Conservation (phyloP, 2,113 vertebrate species). For the Salminus brasiliensis region DNA sequence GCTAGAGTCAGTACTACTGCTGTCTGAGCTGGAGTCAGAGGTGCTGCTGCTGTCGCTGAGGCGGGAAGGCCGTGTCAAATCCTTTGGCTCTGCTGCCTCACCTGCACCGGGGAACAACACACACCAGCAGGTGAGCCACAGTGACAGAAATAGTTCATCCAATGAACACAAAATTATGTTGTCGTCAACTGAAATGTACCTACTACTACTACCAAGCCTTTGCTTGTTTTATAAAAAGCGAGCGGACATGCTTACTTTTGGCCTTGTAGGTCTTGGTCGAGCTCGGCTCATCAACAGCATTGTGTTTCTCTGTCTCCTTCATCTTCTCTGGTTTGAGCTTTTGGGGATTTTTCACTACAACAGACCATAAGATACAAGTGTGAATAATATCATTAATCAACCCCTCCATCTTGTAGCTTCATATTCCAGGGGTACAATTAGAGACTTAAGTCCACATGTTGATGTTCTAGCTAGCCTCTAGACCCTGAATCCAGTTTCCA, state of each 20-base stretch:
- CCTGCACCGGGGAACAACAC: slow-evolving; percentile 56
- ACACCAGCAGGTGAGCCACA: not conserved
- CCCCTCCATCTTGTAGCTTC: not conserved
- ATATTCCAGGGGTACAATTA: too few relatives aligned
- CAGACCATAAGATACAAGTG: not conserved
- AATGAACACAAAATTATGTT: not conserved
- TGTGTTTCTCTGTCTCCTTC: slow-evolving; percentile 68
- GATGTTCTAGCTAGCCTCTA: too few relatives aligned
- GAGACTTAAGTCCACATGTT: too few relatives aligned
- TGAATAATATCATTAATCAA: not conserved
- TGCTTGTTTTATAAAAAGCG: not conserved
- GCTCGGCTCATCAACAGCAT: slow-evolving; percentile 68
- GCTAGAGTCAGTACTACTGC: slow-evolving; percentile 72
- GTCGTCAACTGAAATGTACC: not conserved
- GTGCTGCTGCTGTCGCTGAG: slow-evolving; percentile 75
- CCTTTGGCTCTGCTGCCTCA: slow-evolving; percentile 45
- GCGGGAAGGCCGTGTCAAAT: slow-evolving; percentile 54
- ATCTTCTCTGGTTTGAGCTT: slow-evolving; percentile 70
- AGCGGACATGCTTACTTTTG: slow-evolving; percentile 64
- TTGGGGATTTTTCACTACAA: slow-evolving; percentile 64
- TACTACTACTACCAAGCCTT: not conserved
- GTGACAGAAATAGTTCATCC: not conserved
- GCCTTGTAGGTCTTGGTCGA: slow-evolving; percentile 62
- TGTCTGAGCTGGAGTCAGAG: slow-evolving; percentile 66
- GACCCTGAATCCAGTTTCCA: too few relatives aligned